Conservation (phyloP, 35 echinoderm and acorn worm genomes). For the Eucidaris tribuloides region DNA sequence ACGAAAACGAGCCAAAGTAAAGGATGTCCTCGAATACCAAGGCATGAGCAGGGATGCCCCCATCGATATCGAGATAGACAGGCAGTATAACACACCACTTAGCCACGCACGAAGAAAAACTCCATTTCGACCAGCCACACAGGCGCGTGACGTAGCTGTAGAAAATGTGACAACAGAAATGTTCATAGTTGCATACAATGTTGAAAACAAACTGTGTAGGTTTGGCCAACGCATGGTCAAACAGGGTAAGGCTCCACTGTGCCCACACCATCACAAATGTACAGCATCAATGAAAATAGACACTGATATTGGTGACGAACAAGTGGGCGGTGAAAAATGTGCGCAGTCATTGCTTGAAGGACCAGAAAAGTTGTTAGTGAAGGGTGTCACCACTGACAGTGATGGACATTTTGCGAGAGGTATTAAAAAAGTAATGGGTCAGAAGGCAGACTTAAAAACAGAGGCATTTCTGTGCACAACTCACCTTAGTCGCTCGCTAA, state of each 20-base stretch:
- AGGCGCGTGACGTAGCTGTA: background rate
- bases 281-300: background rate
- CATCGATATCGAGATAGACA: background rate
- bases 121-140: background rate
- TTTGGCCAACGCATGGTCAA: background rate
- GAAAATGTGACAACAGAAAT: background rate
- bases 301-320: background rate
- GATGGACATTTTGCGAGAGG: conserved; percentile 3
- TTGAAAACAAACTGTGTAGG: background rate
- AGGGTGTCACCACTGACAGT: background rate
- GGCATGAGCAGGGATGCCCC: background rate
- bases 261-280: background rate
- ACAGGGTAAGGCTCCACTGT: background rate
- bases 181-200: background rate
- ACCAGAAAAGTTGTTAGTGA: background rate
- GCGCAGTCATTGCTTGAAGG: background rate
- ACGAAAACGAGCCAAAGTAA: background rate
- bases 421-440: background rate
- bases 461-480: background rate
- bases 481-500: too few species aligned
- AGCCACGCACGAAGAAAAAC: background rate
- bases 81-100: background rate
- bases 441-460: background rate
- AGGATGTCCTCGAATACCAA: background rate
- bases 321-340: background rate